Evolutionary conservation across 2,888 invertebrate genomes (phyloP).

Genomic region (Drosophila siamana): DNA sequence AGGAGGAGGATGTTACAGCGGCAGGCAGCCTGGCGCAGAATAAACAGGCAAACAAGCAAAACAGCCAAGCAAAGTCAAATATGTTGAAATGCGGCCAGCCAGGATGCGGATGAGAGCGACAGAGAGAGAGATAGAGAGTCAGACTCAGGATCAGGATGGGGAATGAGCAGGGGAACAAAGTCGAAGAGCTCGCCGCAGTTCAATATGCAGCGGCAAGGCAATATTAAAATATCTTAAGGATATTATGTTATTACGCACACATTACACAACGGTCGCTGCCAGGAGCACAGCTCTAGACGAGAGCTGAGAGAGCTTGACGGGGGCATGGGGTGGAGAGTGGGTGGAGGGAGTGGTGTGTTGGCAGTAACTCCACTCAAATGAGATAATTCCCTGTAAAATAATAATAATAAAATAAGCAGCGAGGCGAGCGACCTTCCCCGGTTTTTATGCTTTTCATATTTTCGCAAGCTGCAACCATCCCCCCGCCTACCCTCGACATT

Average conservation of each 20-base stretch:
- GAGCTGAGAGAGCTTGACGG: constrained; percentile 23
- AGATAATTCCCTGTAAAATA: constrained; percentile 83
- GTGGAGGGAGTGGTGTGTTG: constrained; percentile 24
- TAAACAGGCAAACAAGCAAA: constrained; percentile 61
- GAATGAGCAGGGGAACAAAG: constrained; percentile 11
- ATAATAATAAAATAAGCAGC: constrained; percentile 79
- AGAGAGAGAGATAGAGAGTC: constrained; percentile 27
- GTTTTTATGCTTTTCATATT: constrained; percentile 75
- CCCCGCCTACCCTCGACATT: constrained; percentile 7
- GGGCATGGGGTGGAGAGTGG: neutral
- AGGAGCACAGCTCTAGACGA: constrained; percentile 18
- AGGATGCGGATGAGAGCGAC: constrained; percentile 34
- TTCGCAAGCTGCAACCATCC: constrained; percentile 41
- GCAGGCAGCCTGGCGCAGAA: constrained; percentile 29
- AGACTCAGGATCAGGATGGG: constrained; percentile 13
- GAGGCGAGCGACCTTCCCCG: constrained; percentile 23
- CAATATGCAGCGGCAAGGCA: constrained; percentile 77
- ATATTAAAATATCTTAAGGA: constrained; percentile 84
- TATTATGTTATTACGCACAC: constrained; percentile 82
- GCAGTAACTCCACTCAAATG: constrained; percentile 77
- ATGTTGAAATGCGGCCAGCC: constrained; percentile 76
- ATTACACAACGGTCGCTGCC: constrained; percentile 70
- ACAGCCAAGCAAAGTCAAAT: constrained; percentile 75
- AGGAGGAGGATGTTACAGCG: constrained; percentile 35
- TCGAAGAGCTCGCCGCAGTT: constrained; percentile 70